Percentiles rank a stretch among this genome's conserved stretches.
These are phyloP conservation scores for Anarhynchus alexandrinus DNA, from an alignment of 2,113 vertebrate species.

Conservation along the genomic window DNA sequence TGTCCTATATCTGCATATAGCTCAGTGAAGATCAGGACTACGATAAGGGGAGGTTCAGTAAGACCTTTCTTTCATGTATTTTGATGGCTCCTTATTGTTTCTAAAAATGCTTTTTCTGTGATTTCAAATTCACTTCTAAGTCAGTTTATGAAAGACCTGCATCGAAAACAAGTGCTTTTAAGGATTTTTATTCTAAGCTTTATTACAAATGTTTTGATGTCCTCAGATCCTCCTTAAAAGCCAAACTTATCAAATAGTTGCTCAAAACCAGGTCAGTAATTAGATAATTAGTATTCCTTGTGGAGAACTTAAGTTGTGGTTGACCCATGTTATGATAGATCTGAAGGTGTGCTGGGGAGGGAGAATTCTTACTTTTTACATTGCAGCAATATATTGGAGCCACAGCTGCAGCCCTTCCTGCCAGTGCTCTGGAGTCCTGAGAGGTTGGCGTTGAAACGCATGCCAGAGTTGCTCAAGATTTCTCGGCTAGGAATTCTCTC, in stretches of 20 bases:
- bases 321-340: neutral
- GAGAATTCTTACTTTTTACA: neutral
- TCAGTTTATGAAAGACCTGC: neutral
- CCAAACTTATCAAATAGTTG: neutral
- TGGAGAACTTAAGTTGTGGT: neutral
- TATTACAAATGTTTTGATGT: neutral
- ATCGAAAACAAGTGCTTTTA: neutral
- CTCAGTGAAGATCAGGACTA: neutral
- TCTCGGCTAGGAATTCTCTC: neutral
- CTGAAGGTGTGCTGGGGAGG: neutral
- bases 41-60: neutral
- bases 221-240: neutral
- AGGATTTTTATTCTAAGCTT: neutral
- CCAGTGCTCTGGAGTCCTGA: neutral
- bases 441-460: neutral
- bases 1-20: neutral
- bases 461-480: neutral
- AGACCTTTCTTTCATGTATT: neutral
- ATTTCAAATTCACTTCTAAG: conserved; percentile 30
- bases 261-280: neutral
- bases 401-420: neutral
- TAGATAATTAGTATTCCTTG: neutral
- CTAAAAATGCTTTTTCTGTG: neutral
- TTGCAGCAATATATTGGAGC: accelerated
- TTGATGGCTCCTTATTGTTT: neutral